Percentiles rank a stretch among this genome's conserved stretches.
These are phyloP conservation scores for Mycteria americana DNA, from an alignment of 2,797 vertebrate genomes.

Conservation along the genomic window DNA sequence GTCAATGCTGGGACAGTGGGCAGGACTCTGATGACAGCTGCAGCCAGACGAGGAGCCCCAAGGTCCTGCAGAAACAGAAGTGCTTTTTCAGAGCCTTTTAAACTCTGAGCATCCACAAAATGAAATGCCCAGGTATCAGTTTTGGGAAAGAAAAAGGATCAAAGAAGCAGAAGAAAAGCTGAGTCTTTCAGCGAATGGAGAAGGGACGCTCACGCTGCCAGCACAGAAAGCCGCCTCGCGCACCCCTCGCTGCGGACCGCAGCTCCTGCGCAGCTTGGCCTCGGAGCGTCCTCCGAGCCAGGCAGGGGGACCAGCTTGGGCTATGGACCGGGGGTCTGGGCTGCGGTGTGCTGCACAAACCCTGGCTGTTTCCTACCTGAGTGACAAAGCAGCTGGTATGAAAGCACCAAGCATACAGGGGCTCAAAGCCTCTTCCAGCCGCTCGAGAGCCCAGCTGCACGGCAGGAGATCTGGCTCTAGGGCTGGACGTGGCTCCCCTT, in stretches of 20 bases:
- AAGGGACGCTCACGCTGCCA: neutral
- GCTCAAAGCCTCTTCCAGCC: neutral
- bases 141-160: neutral
- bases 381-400: neutral
- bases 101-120: neutral
- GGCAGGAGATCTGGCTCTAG: rapidly evolving
- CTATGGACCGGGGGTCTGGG: neutral
- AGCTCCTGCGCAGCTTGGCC: neutral
- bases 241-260: rapidly evolving
- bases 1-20: neutral
- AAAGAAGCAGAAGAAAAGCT: neutral
- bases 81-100: neutral
- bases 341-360: neutral
- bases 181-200: neutral
- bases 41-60: neutral
- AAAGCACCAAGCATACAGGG: rapidly evolving
- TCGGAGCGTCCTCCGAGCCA: rapidly evolving
- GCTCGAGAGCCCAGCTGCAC: neutral
- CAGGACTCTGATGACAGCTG: neutral
- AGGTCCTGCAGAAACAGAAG: neutral
- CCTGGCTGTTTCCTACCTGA: neutral
- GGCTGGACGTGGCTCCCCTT: neutral
- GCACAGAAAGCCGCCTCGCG: neutral
- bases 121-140: neutral
- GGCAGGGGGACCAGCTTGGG: neutral